Percentiles rank a stretch among this genome's conserved stretches.
Evolutionary conservation across 1,140 invertebrate genomes (phyloP).

Genomic region (Bombus ignitus): DNA sequence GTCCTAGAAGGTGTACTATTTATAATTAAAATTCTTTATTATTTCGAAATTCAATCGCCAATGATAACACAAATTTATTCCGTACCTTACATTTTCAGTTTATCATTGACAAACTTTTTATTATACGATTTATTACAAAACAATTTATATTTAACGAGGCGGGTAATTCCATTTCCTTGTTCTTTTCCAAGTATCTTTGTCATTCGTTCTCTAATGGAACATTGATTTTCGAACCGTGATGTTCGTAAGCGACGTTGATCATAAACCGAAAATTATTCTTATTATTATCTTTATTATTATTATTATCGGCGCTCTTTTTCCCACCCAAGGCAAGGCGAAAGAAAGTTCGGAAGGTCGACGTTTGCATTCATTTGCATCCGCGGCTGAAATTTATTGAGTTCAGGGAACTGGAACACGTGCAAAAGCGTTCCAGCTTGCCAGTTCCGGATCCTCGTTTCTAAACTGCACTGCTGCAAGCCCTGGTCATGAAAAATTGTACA

Average conservation of each 20-base stretch:
- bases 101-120: neutral
- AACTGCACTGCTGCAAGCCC: neutral
- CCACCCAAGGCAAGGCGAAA: neutral
- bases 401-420: slow-evolving; percentile 53
- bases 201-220: neutral
- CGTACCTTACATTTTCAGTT: neutral
- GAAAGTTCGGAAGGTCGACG: slow-evolving; percentile 44
- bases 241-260: neutral
- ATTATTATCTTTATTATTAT: slow-evolving; percentile 45
- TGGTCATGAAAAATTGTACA: slow-evolving; percentile 30
- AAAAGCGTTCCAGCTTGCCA: slow-evolving; percentile 44
- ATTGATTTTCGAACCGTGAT: slow-evolving; percentile 22
- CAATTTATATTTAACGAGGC: neutral
- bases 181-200: neutral
- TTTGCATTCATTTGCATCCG: slow-evolving; percentile 63
- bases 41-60: too few species aligned
- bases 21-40: too few species aligned
- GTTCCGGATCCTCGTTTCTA: slow-evolving; percentile 13
- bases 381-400: slow-evolving; percentile 60
- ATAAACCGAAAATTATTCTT: slow-evolving; percentile 47
- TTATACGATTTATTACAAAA: neutral
- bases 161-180: slow-evolving; percentile 15
- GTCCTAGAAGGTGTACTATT: too few species aligned
- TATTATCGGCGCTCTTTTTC: neutral
- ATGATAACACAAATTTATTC: neutral